phyloP scores from a whole-genome alignment of 2,797 vertebrate genomes.

The Acanthis flammea region DNA sequence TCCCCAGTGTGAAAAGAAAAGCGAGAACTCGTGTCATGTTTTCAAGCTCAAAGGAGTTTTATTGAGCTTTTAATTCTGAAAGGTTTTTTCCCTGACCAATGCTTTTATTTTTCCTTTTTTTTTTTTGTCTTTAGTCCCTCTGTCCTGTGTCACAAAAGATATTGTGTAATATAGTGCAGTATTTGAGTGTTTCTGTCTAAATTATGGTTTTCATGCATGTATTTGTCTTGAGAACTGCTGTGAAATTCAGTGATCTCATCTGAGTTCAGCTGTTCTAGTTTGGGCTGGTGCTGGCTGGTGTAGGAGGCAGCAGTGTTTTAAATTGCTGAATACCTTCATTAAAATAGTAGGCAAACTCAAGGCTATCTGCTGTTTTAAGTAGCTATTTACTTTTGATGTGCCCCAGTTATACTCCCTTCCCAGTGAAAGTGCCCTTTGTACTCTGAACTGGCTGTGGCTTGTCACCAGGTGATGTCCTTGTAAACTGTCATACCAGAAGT shows the following conservation, averaged over 20 bases:
- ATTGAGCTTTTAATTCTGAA: neutral
- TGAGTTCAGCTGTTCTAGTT: neutral
- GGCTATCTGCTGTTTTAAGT: neutral
- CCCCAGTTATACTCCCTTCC: neutral
- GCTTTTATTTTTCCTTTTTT: neutral
- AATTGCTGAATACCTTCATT: neutral
- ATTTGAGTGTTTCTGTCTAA: neutral
- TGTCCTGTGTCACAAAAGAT: neutral
- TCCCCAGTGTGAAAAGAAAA: neutral
- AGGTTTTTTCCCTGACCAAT: neutral
- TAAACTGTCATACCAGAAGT: neutral
- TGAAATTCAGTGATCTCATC: neutral
- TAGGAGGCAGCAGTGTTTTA: neutral
- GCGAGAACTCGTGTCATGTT: fast-evolving
- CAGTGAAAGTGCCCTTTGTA: conserved; percentile 15
- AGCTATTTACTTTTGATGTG: neutral
- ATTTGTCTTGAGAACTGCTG: neutral
- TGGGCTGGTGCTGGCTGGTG: neutral
- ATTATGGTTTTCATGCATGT: neutral
- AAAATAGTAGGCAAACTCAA: neutral
- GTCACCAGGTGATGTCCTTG: conserved; percentile 9
- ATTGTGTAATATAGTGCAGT: neutral
- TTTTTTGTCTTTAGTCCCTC: neutral
- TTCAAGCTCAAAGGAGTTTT: neutral
- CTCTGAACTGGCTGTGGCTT: neutral